These are phyloP conservation scores for Drosophila malerkotliana DNA, from an alignment of 1,140 invertebrate species.

Conservation along the genomic window DNA sequence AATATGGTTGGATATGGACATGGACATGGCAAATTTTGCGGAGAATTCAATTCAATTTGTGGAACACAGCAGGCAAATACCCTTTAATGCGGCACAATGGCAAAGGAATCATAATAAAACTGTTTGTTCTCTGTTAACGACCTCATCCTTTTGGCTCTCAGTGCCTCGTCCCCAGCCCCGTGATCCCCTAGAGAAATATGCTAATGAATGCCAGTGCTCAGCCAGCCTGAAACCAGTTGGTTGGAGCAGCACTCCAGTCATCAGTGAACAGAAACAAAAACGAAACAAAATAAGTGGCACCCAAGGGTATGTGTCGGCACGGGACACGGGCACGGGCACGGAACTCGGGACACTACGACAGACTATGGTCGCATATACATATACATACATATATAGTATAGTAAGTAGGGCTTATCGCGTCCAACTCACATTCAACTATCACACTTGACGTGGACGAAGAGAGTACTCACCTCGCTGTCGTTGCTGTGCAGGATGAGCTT, in stretches of 20 bases:
- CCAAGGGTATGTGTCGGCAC: conserved; percentile 48
- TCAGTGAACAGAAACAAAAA: conserved; percentile 65
- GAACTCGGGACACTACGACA: conserved; percentile 34
- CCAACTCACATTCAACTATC: conserved; percentile 4
- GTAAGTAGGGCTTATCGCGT: conserved; percentile 39
- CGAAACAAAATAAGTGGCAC: conserved; percentile 74
- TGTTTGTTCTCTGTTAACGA: conserved; percentile 38
- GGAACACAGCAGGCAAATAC: conserved; percentile 60
- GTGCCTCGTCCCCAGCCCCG: not conserved
- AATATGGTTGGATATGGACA: conserved; percentile 7
- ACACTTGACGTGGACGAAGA: not conserved
- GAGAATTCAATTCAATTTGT: conserved; percentile 66
- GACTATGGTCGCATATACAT: not conserved
- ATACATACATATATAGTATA: conserved; percentile 5
- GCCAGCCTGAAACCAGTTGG: conserved; percentile 17
- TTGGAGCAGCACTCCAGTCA: conserved; percentile 23
- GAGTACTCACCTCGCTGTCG: conserved; percentile 95
- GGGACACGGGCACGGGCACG: no score
- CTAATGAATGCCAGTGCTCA: conserved; percentile 72
- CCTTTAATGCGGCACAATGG: conserved; percentile 62
- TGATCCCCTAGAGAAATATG: conserved; percentile 72
- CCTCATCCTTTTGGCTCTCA: not conserved
- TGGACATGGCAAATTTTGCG: conserved; percentile 31
- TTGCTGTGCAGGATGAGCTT: conserved; percentile 96
- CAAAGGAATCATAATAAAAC: conserved; percentile 72